Evolutionary conservation across 2,797 vertebrate species (phyloP), one percentile per base, ranked within the genome.

Genomic region (Lacerta bilineata): DNA sequence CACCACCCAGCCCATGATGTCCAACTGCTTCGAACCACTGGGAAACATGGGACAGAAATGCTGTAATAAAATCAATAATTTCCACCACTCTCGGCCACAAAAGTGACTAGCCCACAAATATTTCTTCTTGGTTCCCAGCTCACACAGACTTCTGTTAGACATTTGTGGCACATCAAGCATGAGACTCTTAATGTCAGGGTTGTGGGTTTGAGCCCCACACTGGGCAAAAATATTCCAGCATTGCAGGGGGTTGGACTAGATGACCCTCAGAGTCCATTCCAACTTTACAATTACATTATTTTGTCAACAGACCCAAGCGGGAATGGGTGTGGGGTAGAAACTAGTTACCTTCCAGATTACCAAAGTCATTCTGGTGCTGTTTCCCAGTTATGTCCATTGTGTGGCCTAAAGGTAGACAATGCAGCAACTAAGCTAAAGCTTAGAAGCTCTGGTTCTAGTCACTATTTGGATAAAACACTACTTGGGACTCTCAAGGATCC

Each of bases 21-120:
- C 20, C 20, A 61, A 61, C 1, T 61, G 17, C 59, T 61, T 61
- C 20, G 4, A 64, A 76, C 10, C 25, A 75, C 64, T 76, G 55
- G 6, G n/a, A 74, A 59, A 64, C 55, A 18, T 50, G 2, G 55
- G 33, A 36, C 15, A 59, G 72, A 72, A 71, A 83, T 71, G 29
- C 33, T 72, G 18, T 33, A 72, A 36, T 83, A 50, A 83, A 83
- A 72, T 43, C 33, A 71, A 55, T 83, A 83, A 83, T 68, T n/a
- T 36, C 66, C 41, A n/a, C 75, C 27, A 39, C 36, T 25, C 36
- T 85, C 33, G 10, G 55, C 29, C 39, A 33, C 55, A 20, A 85
- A 41, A 76, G 3, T 20, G 15, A 79, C 8, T 79, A 79, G 71
- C 59, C 55, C 69, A 74, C 71, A 59, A 50, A 46, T 33, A 79